phyloP scores from a whole-genome alignment of 2,113 vertebrate species.

The Brienomyrus longianalis region DNA sequence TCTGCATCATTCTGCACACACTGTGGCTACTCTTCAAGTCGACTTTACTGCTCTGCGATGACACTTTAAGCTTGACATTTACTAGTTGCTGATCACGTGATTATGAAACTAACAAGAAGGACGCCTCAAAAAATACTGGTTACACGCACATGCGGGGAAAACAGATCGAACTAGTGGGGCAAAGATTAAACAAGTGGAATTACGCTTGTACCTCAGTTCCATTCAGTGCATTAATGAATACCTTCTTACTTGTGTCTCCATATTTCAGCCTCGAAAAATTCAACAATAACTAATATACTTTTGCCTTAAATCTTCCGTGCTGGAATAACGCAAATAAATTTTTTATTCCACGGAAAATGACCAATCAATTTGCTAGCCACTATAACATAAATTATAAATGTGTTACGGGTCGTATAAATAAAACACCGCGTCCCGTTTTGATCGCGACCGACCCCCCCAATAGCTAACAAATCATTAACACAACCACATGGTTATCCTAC shows the following conservation, averaged over 20 bases:
- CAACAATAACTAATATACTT: not conserved
- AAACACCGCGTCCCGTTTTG: not conserved
- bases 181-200: not conserved
- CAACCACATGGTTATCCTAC: not conserved
- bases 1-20: not conserved
- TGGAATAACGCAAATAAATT: not conserved
- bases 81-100: not conserved
- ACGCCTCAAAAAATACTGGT: not conserved
- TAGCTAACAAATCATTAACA: not conserved
- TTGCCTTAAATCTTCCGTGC: not conserved
- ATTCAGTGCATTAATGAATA: not conserved
- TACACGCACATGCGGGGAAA: not conserved
- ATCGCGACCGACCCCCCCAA: not conserved
- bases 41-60: not conserved
- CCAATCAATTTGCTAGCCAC: not conserved
- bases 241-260: not conserved
- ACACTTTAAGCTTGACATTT: not conserved
- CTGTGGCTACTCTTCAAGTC: not conserved
- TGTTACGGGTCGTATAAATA: not conserved
- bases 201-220: not conserved
- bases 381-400: not conserved
- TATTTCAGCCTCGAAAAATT: not conserved
- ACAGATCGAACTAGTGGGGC: not conserved
- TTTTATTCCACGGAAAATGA: not conserved
- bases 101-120: not conserved